These are phyloP conservation scores for Gorsachius magnificus DNA, from an alignment of 2,797 vertebrate species.

Conservation along the genomic window DNA sequence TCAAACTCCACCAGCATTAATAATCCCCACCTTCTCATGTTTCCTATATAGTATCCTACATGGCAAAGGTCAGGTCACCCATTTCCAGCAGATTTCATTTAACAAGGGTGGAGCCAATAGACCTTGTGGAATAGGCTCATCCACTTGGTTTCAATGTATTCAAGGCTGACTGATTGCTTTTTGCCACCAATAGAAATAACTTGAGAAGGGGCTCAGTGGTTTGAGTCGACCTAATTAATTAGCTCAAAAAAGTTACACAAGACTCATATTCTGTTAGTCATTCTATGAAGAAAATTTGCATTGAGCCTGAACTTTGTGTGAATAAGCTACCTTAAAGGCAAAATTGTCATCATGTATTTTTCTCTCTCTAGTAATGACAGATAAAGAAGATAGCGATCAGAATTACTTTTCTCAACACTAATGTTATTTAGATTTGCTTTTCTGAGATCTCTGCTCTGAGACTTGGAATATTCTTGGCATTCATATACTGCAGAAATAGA, in stretches of 20 bases:
- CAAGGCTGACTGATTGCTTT: background rate
- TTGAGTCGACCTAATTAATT: background rate
- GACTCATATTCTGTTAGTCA: background rate
- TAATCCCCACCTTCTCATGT: rapidly evolving
- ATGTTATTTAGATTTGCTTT: background rate
- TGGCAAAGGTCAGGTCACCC: background rate
- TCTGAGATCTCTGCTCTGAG: background rate
- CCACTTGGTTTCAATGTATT: background rate
- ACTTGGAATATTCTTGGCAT: background rate
- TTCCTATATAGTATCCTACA: background rate
- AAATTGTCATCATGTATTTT: background rate
- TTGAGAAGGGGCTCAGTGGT: background rate
- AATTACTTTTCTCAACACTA: background rate
- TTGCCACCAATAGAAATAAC: background rate
- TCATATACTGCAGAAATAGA: background rate
- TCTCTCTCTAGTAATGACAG: background rate
- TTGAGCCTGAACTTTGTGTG: background rate
- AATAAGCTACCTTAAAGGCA: background rate
- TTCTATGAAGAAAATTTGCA: background rate
- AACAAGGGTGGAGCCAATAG: background rate
- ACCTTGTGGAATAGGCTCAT: background rate
- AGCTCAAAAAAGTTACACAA: background rate
- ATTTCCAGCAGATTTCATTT: background rate
- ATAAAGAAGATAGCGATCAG: background rate
- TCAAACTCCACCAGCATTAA: background rate